Conservation (phyloP, 2,797 vertebrate species). For the Champsocephalus gunnari region DNA sequence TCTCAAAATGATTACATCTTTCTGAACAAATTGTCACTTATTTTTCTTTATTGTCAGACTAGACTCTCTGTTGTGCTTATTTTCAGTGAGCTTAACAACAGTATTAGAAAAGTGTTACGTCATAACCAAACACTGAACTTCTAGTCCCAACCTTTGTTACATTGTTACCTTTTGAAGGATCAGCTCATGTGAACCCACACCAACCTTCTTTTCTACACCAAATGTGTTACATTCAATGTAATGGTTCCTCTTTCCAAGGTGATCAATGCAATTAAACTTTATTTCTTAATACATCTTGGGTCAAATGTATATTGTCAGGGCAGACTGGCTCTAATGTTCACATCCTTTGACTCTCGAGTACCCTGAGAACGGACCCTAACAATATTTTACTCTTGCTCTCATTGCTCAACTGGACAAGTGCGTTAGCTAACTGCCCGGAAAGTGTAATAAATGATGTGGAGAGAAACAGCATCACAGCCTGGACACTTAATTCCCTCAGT, state of each 20-base stretch:
- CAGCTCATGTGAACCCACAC: conserved; percentile 1
- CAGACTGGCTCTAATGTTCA: conserved; percentile 27
- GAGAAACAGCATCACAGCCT: conserved; percentile 55
- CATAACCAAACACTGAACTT: conserved; percentile 6
- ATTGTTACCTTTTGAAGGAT: conserved; percentile 17
- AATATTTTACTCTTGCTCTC: conserved; percentile 26
- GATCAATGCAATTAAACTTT: not conserved
- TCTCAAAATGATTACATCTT: conserved; percentile 11
- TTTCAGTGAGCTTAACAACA: conserved; percentile 20
- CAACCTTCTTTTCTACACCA: conserved; percentile 1
- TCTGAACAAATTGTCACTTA: conserved; percentile 13
- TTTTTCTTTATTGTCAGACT: conserved; percentile 5
- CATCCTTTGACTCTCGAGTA: conserved; percentile 25
- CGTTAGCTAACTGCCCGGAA: conserved; percentile 39
- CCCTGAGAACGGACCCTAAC: conserved; percentile 24
- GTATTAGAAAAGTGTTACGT: not conserved
- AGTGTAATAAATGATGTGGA: conserved; percentile 64
- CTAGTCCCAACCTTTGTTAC: conserved; percentile 5
- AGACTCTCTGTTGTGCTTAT: conserved; percentile 6
- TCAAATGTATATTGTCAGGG: not conserved
- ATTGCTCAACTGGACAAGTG: conserved; percentile 31
- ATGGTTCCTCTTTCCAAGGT: not conserved
- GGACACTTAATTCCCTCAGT: conserved; percentile 60
- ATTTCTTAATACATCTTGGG: conserved; percentile 3
- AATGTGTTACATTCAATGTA: not conserved